Percentiles rank a stretch among this genome's conserved stretches.
These are phyloP conservation scores for Grapholita molesta DNA, from an alignment of 1,140 invertebrate species.

Conservation along the genomic window DNA sequence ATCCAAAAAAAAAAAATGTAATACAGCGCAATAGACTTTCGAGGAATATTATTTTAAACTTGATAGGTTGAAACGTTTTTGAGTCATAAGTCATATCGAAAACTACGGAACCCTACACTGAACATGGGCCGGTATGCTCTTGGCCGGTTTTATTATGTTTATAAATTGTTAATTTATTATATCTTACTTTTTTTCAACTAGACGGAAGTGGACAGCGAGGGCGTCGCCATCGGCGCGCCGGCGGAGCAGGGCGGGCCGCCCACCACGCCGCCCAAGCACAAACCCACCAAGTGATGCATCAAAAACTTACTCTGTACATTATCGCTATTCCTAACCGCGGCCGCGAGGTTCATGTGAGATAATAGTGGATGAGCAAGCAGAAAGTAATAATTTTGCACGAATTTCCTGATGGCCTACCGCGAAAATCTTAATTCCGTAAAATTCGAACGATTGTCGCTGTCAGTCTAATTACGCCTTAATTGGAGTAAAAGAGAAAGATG, in stretches of 20 bases:
- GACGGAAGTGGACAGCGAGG: constrained; percentile 76
- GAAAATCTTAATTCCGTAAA: too few species aligned
- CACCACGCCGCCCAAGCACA: constrained; percentile 73
- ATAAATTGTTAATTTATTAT: not conserved
- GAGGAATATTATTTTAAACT: too few species aligned
- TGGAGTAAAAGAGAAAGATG: too few species aligned
- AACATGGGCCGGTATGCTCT: too few species aligned
- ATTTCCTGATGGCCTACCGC: too few species aligned
- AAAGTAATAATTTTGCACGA: not conserved
- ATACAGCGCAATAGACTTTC: too few species aligned
- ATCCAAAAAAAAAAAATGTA: too few species aligned
- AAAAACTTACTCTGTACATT: not conserved
- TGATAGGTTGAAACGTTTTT: too few species aligned
- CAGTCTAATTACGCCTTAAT: too few species aligned
- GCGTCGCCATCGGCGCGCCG: constrained; percentile 68
- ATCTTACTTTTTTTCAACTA: constrained; percentile 30
- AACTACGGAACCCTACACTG: too few species aligned
- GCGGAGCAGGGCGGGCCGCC: constrained; percentile 74
- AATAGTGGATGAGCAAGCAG: not conserved
- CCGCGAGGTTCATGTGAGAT: not conserved
- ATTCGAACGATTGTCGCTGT: too few species aligned
- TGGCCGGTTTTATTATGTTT: not conserved
- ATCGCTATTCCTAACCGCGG: not conserved
- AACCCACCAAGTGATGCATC: constrained; percentile 64
- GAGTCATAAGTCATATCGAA: too few species aligned